Base-by-base conservation (phyloP, 2,797 vertebrate species). In the Cuculus canorus region DNA sequence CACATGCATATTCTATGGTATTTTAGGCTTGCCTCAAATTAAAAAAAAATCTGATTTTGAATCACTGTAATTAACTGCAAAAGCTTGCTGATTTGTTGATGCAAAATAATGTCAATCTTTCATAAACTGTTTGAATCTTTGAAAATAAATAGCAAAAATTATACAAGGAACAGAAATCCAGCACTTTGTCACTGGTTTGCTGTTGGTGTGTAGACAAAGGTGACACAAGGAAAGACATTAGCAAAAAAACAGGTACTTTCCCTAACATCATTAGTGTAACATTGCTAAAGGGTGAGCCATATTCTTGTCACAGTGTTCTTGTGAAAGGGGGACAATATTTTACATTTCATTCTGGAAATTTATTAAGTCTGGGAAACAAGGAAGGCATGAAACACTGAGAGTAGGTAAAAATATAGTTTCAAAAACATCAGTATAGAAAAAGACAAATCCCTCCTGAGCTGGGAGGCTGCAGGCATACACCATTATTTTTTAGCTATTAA, bases 1-100 rank as follows among this genome's bases (percentile, higher is more conserved):
- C 64, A 94, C 53, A 95, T 97, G 97, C 95, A 94, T 82, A 96
- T 96, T 95, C 96, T 88, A 77, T 64, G 77, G 79, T 98, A 97
- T 88, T 97, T 97, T 89, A 95, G 95, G 95, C 96, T 73, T 96
- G 92, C 80, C 93, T 97, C 93, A 93, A 92, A 96, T 94, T 39
- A 4, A 61, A 90, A 86, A 97, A 94, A 78, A 93, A 69, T 41
- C 96, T 92, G 88, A 92, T 91, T 96, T 65, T 95, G 92, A 96
- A 97, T 97, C 97, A 96, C 86, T 97, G 95, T 97, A 97, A 97
- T 98, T 98, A 97, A 94, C 95, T 95, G 90, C 71, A 96, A 97
- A 98, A 96, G 96, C 95, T 64, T 95, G 69, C 89, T 94, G 77
- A 94, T 97, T 96, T 97, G 95, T 97, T 96, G 92, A 93, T 68